Percentiles rank a stretch among this genome's conserved stretches.
These are phyloP conservation scores for Propsilocerus akamusi DNA, from an alignment of 1,140 invertebrate genomes.

Conservation along the genomic window DNA sequence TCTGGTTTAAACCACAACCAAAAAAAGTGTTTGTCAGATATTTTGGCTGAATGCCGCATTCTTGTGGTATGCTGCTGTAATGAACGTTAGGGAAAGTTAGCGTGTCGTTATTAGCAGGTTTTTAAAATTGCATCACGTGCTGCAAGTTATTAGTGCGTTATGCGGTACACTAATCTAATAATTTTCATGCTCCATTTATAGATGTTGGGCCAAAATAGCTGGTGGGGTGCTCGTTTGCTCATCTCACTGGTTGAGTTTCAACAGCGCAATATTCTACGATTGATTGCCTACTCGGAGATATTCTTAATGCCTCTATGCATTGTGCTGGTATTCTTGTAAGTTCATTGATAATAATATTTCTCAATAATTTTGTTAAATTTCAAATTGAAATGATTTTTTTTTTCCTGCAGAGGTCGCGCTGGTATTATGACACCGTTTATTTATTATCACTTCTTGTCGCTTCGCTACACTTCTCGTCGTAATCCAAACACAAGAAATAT, in stretches of 20 bases:
- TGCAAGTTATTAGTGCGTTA: not conserved
- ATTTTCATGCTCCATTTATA: conserved; percentile 25
- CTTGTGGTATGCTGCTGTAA: too few species aligned
- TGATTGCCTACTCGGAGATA: conserved; percentile 79
- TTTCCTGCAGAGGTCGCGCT: conserved; percentile 56
- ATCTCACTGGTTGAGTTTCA: conserved; percentile 76
- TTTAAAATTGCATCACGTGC: too few species aligned
- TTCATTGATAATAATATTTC: conserved; percentile 5
- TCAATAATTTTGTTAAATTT: conserved; percentile 1
- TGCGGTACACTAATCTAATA: conserved; percentile 3
- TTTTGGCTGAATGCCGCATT: too few species aligned
- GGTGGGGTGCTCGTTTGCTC: conserved; percentile 68
- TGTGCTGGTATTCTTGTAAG: conserved; percentile 28
- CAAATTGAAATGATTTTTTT: conserved; percentile 7
- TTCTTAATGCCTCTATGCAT: conserved; percentile 76
- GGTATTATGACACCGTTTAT: conserved; percentile 76
- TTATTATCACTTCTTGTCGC: conserved; percentile 84
- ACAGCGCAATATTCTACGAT: conserved; percentile 67
- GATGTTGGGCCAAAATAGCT: conserved; percentile 71
- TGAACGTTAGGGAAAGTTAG: too few species aligned
- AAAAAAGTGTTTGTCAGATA: too few species aligned
- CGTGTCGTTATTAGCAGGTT: too few species aligned
- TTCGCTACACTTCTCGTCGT: conserved; percentile 76
- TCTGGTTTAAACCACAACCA: too few species aligned
- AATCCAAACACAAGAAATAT: conserved; percentile 89